phyloP scores from a whole-genome alignment of 2,113 vertebrate species.

The Chrysochloris asiatica region DNA sequence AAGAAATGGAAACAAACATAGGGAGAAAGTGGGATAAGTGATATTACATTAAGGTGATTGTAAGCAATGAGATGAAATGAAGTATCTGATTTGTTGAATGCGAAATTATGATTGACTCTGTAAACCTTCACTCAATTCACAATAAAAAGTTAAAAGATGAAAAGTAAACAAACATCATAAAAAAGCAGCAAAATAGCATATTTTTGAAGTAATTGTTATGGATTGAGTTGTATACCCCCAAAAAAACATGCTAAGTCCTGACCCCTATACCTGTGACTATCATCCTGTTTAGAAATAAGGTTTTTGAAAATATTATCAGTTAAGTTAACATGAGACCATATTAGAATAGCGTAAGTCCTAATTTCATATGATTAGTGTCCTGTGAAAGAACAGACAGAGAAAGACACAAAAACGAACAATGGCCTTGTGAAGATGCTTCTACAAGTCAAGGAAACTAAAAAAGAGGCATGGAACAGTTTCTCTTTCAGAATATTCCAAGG shows the following conservation, averaged over 20 bases:
- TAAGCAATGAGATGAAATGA: too few relatives aligned
- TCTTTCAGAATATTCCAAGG: not conserved
- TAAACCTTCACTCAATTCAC: too few relatives aligned
- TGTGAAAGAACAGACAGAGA: not conserved
- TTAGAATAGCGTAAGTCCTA: not conserved
- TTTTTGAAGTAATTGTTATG: not conserved
- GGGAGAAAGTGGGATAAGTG: too few relatives aligned
- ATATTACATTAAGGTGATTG: too few relatives aligned
- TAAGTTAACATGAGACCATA: not conserved
- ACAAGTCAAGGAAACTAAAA: not conserved
- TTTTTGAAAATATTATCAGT: not conserved
- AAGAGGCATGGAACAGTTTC: not conserved
- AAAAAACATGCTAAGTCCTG: not conserved
- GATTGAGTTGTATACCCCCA: not conserved
- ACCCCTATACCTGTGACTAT: not conserved
- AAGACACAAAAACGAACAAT: not conserved
- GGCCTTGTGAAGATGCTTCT: not conserved
- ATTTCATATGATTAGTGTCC: not conserved
- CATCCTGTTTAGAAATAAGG: not conserved
- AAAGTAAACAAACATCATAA: not conserved
- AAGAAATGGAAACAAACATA: too few relatives aligned
- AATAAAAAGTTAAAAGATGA: not conserved
- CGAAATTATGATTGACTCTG: too few relatives aligned
- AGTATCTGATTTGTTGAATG: too few relatives aligned
- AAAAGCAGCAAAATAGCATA: not conserved